Percentiles rank a stretch among this genome's conserved stretches.
phyloP scores from a whole-genome alignment of 2,113 vertebrate genomes.

The Collichthys lucidus region DNA sequence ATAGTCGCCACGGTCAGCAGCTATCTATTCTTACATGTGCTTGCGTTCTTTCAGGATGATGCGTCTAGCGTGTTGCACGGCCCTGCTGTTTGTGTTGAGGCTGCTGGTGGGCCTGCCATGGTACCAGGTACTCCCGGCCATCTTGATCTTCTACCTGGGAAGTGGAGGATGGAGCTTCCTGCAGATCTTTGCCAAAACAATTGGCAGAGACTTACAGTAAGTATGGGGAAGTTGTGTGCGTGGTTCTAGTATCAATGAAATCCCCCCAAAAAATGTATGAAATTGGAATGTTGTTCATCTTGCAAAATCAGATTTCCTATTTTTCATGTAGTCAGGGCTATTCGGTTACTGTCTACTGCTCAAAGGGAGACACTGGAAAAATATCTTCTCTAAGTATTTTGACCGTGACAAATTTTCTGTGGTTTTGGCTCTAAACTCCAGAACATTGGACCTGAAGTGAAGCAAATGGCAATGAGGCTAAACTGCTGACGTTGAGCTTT shows the following conservation, averaged over 20 bases:
- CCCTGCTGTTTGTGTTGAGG: slow-evolving; percentile 88
- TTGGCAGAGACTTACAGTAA: slow-evolving; percentile 92
- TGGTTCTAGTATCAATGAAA: background rate
- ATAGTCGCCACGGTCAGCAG: background rate
- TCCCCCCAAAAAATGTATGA: background rate
- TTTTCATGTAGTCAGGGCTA: background rate
- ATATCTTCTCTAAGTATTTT: background rate
- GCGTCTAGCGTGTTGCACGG: slow-evolving; percentile 87
- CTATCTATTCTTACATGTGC: slow-evolving; percentile 30
- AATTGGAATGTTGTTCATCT: background rate
- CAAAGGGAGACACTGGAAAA: background rate
- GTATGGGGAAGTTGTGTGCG: slow-evolving; percentile 52
- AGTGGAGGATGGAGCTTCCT: slow-evolving; percentile 92
- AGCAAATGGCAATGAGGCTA: background rate
- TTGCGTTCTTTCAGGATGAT: slow-evolving; percentile 86
- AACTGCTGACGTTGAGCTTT: slow-evolving; percentile 6
- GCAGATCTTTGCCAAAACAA: slow-evolving; percentile 88
- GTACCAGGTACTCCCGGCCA: slow-evolving; percentile 88
- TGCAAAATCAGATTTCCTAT: background rate
- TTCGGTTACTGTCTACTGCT: background rate
- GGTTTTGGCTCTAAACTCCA: slow-evolving; percentile 4
- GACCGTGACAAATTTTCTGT: background rate
- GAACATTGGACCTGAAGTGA: background rate
- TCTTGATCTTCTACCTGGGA: slow-evolving; percentile 91
- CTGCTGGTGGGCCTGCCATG: slow-evolving; percentile 89